These are phyloP conservation scores for Myotis myotis DNA, from an alignment of 2,797 vertebrate species.

Conservation along the genomic window DNA sequence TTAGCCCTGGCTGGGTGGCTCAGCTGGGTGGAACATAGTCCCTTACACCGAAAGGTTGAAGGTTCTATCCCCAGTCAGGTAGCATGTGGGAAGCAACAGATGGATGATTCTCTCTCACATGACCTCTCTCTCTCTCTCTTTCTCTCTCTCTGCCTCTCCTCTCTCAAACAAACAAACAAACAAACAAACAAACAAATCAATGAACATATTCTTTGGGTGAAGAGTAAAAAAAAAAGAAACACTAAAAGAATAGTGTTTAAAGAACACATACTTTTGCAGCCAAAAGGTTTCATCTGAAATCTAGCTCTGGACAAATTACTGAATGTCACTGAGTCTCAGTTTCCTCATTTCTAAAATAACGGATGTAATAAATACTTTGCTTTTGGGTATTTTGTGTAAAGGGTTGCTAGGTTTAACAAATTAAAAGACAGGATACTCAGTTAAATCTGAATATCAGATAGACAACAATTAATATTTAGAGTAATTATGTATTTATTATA, in stretches of 20 bases:
- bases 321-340: neutral
- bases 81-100: neutral
- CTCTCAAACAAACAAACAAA: too few relatives aligned
- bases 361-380: neutral
- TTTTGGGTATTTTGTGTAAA: neutral
- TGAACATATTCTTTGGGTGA: neutral
- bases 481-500: neutral
- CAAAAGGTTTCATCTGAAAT: neutral
- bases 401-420: neutral
- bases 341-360: constrained; percentile 1
- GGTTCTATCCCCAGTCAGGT: neutral
- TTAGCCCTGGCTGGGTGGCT: neutral
- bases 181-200: neutral
- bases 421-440: neutral
- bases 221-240: neutral
- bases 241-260: neutral
- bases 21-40: neutral
- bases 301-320: neutral
- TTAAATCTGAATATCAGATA: constrained; percentile 12
- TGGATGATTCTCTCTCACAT: neutral
- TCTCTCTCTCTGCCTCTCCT: too few relatives aligned
- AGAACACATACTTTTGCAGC: neutral
- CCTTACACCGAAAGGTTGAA: neutral
- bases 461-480: neutral
- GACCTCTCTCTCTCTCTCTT: too few relatives aligned